Evolutionary conservation across 2,797 vertebrate genomes (phyloP).

Genomic region (Lepilemur septentrionalis): DNA sequence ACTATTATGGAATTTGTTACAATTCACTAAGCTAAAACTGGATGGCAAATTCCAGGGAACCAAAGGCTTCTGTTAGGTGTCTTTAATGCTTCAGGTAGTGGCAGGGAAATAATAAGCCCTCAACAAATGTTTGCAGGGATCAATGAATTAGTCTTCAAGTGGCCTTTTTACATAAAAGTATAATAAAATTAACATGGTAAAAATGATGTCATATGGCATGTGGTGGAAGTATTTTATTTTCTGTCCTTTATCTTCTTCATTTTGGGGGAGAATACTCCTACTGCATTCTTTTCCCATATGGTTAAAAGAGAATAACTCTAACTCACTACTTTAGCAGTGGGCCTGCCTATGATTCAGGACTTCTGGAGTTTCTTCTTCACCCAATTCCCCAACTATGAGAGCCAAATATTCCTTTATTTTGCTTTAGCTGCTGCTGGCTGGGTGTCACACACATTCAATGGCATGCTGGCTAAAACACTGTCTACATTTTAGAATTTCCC

Average conservation of each 20-base stretch:
- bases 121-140: neutral
- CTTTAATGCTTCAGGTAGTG: neutral
- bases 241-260: neutral
- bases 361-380: neutral
- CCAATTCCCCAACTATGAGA: neutral
- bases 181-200: constrained; percentile 12
- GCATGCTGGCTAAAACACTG: neutral
- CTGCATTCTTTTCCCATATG: neutral
- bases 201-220: neutral
- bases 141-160: neutral
- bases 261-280: neutral
- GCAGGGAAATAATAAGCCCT: neutral
- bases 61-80: neutral
- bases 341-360: neutral
- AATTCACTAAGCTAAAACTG: neutral
- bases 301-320: neutral
- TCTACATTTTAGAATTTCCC: neutral
- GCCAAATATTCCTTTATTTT: neutral
- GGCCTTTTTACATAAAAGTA: neutral
- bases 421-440: neutral
- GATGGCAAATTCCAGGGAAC: neutral
- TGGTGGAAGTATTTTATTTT: neutral
- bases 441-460: neutral
- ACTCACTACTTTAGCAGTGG: neutral
- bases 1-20: neutral